Conservation (phyloP, 2,888 invertebrate species). For the Polydrusus pterygomalis region DNA sequence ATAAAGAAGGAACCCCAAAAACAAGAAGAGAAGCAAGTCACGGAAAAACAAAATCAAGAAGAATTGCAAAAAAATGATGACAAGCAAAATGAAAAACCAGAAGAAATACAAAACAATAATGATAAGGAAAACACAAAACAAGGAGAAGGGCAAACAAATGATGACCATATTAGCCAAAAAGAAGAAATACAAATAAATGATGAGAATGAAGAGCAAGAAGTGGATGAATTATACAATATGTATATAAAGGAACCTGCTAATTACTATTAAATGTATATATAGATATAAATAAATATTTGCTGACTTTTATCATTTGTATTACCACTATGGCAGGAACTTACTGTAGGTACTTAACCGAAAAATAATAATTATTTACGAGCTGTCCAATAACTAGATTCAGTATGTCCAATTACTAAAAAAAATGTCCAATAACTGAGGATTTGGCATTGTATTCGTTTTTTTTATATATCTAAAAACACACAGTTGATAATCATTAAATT, state of each 20-base stretch:
- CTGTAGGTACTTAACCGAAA: too few species aligned
- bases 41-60: conserved; percentile 7
- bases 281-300: too few species aligned
- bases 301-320: too few species aligned
- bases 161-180: neutral
- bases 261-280: conserved; percentile 10
- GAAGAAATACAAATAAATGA: conserved; percentile 2
- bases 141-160: conserved; percentile 6
- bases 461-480: too few species aligned
- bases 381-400: too few species aligned
- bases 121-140: neutral
- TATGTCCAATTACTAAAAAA: too few species aligned
- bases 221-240: conserved; percentile 7
- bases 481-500: too few species aligned
- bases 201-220: neutral
- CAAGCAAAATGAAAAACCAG: neutral
- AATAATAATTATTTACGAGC: too few species aligned
- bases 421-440: too few species aligned
- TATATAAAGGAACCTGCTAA: conserved; percentile 1
- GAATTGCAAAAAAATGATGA: conserved; percentile 1
- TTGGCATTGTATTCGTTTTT: too few species aligned
- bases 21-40: neutral
- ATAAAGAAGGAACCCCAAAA: neutral
- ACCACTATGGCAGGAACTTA: too few species aligned
- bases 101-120: conserved; percentile 1